Evolutionary conservation across 2,888 invertebrate genomes (phyloP).

Genomic region (Andrena marginata): DNA sequence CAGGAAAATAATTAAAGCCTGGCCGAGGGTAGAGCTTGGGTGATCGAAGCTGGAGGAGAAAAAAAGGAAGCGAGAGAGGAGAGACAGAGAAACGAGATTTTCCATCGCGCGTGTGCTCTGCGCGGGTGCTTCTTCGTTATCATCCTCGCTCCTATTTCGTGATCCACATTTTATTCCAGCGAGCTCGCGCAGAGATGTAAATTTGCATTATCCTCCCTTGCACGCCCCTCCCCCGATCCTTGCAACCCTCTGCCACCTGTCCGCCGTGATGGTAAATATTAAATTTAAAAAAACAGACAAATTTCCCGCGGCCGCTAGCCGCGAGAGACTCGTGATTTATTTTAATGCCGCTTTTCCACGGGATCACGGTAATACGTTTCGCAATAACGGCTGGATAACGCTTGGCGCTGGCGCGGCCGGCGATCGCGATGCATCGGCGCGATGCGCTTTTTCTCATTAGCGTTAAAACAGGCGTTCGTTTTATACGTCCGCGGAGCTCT

Average conservation of each 20-base stretch:
- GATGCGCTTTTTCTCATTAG: constrained; percentile 45
- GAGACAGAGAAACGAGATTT: not conserved
- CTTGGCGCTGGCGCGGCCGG: constrained; percentile 30
- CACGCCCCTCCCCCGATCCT: too few species aligned
- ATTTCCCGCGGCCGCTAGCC: constrained; percentile 10
- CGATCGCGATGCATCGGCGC: constrained; percentile 40
- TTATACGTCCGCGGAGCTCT: not conserved
- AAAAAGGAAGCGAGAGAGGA: not conserved
- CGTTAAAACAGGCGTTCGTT: constrained; percentile 36
- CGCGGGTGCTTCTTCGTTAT: not conserved
- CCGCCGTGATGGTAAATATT: constrained; percentile 19
- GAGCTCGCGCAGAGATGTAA: constrained; percentile 6
- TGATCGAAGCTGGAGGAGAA: not conserved
- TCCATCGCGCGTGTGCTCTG: not conserved
- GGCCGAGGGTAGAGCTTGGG: not conserved
- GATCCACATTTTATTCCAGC: constrained; percentile 4
- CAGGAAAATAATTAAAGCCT: constrained; percentile 27
- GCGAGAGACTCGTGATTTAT: constrained; percentile 39
- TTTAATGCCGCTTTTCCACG: constrained; percentile 1
- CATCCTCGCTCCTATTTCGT: constrained; percentile 1
- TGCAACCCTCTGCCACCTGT: too few species aligned
- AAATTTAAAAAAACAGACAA: constrained; percentile 54
- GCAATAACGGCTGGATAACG: constrained; percentile 47
- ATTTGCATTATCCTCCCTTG: constrained; percentile 31
- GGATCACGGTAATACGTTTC: constrained; percentile 41